These are phyloP conservation scores for Halocaridina rubra DNA, from an alignment of 2,888 invertebrate species.

Conservation along the genomic window DNA sequence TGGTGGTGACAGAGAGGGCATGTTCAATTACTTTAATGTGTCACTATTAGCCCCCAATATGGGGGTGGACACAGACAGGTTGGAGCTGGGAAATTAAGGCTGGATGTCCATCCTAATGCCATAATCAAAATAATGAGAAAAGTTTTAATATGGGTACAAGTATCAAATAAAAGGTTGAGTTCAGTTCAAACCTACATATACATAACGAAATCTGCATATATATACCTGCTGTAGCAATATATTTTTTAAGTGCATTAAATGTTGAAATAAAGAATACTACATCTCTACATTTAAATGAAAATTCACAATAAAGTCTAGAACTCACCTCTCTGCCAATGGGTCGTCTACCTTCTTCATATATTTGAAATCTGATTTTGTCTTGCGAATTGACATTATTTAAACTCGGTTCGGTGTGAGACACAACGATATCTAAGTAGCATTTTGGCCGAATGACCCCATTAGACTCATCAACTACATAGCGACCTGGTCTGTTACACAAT, in stretches of 20 bases:
- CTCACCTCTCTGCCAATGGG: no score
- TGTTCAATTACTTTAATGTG: no score
- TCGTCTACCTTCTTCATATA: constrained; percentile 36
- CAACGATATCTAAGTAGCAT: constrained; percentile 16
- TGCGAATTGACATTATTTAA: neutral
- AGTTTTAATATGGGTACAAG: no score
- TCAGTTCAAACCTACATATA: no score
- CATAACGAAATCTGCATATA: neutral
- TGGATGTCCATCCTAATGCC: no score
- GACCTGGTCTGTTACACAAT: constrained; percentile 26
- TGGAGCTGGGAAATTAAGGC: no score
- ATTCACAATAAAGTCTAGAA: neutral
- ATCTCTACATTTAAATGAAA: neutral
- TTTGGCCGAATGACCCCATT: constrained; percentile 19
- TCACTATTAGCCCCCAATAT: no score
- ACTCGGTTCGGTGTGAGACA: constrained; percentile 1
- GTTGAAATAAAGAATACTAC: neutral
- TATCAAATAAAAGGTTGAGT: no score
- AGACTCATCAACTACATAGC: constrained; percentile 22
- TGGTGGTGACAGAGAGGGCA: no score
- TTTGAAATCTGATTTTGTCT: constrained; percentile 14
- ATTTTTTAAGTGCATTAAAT: neutral
- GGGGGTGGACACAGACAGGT: no score
- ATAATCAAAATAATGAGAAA: no score
- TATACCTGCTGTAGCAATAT: neutral